These are phyloP conservation scores for Chymomyza amoena DNA, from an alignment of 2,888 invertebrate genomes.

Conservation along the genomic window DNA sequence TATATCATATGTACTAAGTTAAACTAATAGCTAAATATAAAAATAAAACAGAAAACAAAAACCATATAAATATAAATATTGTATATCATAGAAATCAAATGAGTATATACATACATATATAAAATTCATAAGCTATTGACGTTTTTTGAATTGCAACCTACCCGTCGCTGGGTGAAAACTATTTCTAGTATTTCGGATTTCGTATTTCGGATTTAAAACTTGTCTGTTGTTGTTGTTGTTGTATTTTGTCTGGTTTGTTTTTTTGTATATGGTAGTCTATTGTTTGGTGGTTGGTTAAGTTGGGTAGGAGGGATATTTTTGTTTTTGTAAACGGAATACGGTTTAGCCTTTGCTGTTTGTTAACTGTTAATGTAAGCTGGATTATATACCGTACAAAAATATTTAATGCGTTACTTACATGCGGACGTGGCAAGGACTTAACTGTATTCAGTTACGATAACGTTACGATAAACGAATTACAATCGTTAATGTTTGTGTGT, in stretches of 20 bases:
- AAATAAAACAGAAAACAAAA: conserved; percentile 15
- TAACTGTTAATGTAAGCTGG: conserved; percentile 69
- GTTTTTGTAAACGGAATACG: conserved; percentile 75
- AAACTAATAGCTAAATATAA: background rate
- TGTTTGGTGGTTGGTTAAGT: conserved; percentile 14
- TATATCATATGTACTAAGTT: conserved; percentile 18
- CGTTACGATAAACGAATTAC: conserved; percentile 24
- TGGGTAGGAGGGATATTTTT: conserved; percentile 15
- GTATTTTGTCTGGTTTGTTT: conserved; percentile 4
- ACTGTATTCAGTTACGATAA: conserved; percentile 75
- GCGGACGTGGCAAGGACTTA: conserved; percentile 77
- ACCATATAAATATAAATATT: background rate
- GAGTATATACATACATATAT: background rate
- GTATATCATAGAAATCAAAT: background rate
- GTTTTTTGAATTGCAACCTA: conserved; percentile 46
- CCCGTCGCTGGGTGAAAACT: conserved; percentile 30
- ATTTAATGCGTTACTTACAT: conserved; percentile 71
- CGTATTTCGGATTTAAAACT: background rate
- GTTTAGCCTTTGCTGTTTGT: conserved; percentile 78
- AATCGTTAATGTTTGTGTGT: background rate
- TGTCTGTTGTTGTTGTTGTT: background rate
- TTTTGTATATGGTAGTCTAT: conserved; percentile 20
- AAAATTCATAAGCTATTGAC: conserved; percentile 24
- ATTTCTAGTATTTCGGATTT: background rate
- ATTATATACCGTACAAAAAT: conserved; percentile 57